Conservation (phyloP, 1,140 invertebrate genomes). For the Akabosia matsudoensis region DNA sequence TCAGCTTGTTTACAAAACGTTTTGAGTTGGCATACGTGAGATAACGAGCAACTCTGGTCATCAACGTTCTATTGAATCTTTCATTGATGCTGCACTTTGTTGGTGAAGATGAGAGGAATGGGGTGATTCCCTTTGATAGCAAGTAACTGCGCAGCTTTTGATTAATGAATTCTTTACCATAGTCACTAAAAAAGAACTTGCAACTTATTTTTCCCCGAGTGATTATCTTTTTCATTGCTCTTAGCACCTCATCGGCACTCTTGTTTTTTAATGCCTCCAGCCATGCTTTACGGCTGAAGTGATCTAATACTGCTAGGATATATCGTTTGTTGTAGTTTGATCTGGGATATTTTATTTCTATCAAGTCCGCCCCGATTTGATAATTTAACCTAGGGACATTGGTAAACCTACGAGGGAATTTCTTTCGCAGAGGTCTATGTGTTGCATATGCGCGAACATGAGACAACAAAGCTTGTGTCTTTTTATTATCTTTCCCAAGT, state of each 20-base stretch:
- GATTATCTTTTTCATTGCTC: conserved; percentile 1
- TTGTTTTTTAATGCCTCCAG: conserved; percentile 15
- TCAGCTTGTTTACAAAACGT: conserved; percentile 3
- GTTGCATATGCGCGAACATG: background rate
- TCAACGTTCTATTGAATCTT: conserved; percentile 3
- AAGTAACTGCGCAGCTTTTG: background rate
- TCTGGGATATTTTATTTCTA: conserved; percentile 20
- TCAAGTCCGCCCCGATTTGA: conserved; percentile 26
- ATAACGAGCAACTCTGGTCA: background rate
- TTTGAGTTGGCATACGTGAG: background rate
- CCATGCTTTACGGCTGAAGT: conserved; percentile 13
- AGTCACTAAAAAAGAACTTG: background rate
- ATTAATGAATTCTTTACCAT: conserved; percentile 7
- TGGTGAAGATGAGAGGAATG: background rate
- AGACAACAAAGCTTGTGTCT: background rate
- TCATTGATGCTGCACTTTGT: conserved; percentile 5
- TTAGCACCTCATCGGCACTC: background rate
- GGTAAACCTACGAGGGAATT: background rate
- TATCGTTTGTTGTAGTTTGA: conserved; percentile 24
- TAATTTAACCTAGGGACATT: background rate
- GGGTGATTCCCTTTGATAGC: background rate
- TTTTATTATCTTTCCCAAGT: background rate
- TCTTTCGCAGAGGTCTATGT: background rate
- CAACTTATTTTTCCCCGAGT: background rate
- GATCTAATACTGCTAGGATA: conserved; percentile 5